Conservation (phyloP, 1,140 invertebrate genomes). For the Nasonia giraulti region DNA sequence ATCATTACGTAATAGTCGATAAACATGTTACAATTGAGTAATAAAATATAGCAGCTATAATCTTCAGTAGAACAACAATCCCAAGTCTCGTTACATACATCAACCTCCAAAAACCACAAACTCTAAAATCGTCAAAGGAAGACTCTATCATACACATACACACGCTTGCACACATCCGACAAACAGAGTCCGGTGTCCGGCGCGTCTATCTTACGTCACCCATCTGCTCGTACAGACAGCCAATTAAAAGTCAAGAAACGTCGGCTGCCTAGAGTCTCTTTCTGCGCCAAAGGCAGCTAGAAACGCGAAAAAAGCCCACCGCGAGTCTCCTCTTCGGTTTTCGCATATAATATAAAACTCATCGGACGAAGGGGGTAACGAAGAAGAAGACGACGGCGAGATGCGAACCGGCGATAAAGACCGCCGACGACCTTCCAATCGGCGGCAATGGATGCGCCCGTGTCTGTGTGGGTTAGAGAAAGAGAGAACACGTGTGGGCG, state of each 20-base stretch:
- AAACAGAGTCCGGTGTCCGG: background rate
- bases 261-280: background rate
- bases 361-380: background rate
- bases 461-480: slow-evolving; percentile 1
- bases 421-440: slow-evolving; percentile 64
- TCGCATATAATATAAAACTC: background rate
- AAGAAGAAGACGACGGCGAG: background rate
- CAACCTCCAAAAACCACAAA: background rate
- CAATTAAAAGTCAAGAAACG: slow-evolving; percentile 4
- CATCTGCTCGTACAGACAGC: background rate
- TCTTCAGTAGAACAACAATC: too few species aligned
- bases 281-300: background rate
- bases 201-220: background rate
- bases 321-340: background rate
- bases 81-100: too few species aligned
- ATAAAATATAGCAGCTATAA: too few species aligned
- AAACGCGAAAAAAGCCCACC: background rate
- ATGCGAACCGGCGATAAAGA: slow-evolving; percentile 48
- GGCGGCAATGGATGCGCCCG: slow-evolving; percentile 61
- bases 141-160: background rate
- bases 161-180: too few species aligned
- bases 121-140: background rate
- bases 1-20: too few species aligned
- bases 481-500: slow-evolving; percentile 67
- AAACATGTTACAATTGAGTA: too few species aligned